Conservation (phyloP, 2,888 invertebrate species). For the Adelphocoris suturalis region DNA sequence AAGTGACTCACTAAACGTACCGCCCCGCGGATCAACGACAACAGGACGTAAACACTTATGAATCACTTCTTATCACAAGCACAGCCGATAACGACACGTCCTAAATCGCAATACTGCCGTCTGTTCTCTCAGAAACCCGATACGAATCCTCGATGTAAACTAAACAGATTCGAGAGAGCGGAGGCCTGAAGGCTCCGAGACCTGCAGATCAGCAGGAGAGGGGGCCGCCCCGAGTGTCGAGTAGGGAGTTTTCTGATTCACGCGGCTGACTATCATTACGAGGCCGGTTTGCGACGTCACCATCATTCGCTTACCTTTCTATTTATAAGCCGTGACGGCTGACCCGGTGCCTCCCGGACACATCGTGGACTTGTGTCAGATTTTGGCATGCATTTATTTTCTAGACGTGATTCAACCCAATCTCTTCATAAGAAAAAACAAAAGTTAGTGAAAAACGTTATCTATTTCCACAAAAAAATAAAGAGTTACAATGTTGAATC, state of each 20-base stretch:
- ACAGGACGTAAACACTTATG: constrained; percentile 14
- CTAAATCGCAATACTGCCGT: not conserved
- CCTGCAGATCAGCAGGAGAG: not conserved
- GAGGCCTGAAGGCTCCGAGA: not conserved
- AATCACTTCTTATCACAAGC: not conserved
- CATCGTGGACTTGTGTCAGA: not conserved
- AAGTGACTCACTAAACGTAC: not conserved
- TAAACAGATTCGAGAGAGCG: not conserved
- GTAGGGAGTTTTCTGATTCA: constrained; percentile 49
- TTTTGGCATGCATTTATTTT: not conserved
- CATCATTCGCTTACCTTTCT: constrained; percentile 45
- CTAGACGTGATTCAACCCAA: too few relatives aligned
- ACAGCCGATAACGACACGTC: constrained; percentile 3
- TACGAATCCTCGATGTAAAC: not conserved
- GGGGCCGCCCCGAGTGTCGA: not conserved
- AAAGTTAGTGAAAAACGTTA: too few relatives aligned
- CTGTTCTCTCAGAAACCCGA: not conserved
- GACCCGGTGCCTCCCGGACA: not conserved
- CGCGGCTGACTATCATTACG: constrained; percentile 50
- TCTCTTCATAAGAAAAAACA: too few relatives aligned
- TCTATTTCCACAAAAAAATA: too few relatives aligned
- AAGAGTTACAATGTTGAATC: too few relatives aligned
- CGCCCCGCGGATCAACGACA: not conserved
- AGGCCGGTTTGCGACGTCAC: constrained; percentile 7
- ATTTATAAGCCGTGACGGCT: constrained; percentile 44